These are phyloP conservation scores for Coilia nasus DNA, from an alignment of 2,797 vertebrate species.

Conservation along the genomic window DNA sequence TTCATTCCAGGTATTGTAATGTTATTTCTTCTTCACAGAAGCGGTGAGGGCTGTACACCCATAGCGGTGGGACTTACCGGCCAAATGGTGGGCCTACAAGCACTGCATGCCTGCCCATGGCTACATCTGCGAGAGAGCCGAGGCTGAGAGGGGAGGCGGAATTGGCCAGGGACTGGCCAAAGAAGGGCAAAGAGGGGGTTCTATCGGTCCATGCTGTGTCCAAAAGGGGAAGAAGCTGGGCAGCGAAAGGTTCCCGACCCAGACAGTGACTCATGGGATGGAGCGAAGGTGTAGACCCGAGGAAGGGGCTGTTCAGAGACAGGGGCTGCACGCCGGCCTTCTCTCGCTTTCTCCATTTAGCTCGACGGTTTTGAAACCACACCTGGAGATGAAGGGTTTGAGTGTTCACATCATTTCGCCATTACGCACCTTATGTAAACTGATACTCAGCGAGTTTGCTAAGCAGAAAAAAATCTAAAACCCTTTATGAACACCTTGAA, in stretches of 20 bases:
- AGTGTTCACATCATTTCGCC: conserved; percentile 68
- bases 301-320: conserved; percentile 78
- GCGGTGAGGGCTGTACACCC: not conserved
- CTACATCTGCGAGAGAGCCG: conserved; percentile 82
- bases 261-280: conserved; percentile 84
- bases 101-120: conserved; percentile 83
- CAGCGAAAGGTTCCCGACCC: conserved; percentile 80
- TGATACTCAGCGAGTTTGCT: too few relatives aligned
- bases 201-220: conserved; percentile 75
- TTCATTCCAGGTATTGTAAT: not conserved
- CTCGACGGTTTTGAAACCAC: conserved; percentile 89
- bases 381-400: conserved; percentile 66
- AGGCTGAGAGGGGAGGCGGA: conserved; percentile 78
- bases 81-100: conserved; percentile 84
- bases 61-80: conserved; percentile 70
- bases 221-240: conserved; percentile 76
- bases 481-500: too few relatives aligned
- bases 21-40: not conserved
- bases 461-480: too few relatives aligned
- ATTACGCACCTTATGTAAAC: conserved; percentile 80
- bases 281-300: conserved; percentile 75
- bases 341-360: conserved; percentile 89
- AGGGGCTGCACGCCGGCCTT: conserved; percentile 82
- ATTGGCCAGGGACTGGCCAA: conserved; percentile 69
- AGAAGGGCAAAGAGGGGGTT: not conserved